phyloP scores from a whole-genome alignment of 2,113 vertebrate species.

The Mungos mungo region DNA sequence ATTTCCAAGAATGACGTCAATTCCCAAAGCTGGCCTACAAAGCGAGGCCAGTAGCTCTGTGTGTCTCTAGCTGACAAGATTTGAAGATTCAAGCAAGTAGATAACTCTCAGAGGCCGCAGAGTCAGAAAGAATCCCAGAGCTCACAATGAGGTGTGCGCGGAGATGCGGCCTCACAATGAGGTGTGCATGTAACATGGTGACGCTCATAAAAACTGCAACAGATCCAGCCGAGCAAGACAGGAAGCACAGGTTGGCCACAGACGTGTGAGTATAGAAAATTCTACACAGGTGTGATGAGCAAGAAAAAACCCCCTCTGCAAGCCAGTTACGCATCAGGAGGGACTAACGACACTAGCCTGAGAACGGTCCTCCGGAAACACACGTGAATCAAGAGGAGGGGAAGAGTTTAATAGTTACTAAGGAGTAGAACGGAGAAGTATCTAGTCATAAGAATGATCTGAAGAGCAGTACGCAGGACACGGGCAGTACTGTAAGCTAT shows the following conservation, averaged over 20 bases:
- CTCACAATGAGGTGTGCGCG: not conserved
- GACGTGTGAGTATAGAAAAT: not conserved
- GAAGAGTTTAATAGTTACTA: not conserved
- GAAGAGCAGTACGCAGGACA: not conserved
- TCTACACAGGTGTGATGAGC: not conserved
- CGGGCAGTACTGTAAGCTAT: not conserved
- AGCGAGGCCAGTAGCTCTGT: not conserved
- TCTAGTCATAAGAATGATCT: not conserved
- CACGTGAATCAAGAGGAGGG: not conserved
- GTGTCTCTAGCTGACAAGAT: not conserved
- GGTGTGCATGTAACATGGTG: not conserved
- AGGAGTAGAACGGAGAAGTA: not conserved
- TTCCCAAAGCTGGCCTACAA: not conserved
- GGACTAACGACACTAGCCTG: not conserved
- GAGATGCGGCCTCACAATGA: not conserved
- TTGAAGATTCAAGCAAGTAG: not conserved
- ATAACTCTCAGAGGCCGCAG: not conserved
- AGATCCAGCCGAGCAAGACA: not conserved
- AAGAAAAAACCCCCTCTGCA: not conserved
- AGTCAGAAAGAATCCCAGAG: not conserved
- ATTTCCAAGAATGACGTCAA: constrained; percentile 66
- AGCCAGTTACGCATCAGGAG: not conserved
- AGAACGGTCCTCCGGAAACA: not conserved
- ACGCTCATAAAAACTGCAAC: not conserved
- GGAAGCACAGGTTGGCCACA: not conserved